Evolutionary conservation across 2,113 vertebrate genomes (phyloP).

Genomic region (Nothocercus julius): DNA sequence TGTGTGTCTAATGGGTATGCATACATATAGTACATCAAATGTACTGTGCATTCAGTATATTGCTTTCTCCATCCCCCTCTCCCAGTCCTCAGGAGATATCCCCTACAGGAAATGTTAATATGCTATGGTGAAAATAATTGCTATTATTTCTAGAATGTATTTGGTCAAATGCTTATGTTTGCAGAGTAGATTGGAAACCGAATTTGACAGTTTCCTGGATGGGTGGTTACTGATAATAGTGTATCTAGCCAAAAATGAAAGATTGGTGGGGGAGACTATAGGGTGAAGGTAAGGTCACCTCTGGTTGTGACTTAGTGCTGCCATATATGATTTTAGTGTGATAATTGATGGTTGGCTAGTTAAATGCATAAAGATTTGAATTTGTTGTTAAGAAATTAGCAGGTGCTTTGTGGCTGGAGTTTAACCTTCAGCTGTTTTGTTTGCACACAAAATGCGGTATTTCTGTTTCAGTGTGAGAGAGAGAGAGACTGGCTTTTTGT

Average conservation of each 20-base stretch:
- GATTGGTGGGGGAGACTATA: constrained; percentile 55
- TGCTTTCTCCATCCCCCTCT: constrained; percentile 55
- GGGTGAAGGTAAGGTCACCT: constrained; percentile 76
- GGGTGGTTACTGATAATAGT: constrained; percentile 66
- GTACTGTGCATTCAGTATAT: constrained; percentile 31
- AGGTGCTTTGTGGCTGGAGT: not conserved
- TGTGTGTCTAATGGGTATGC: constrained; percentile 70
- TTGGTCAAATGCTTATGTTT: constrained; percentile 73
- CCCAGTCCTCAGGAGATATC: constrained; percentile 55
- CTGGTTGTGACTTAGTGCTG: constrained; percentile 14
- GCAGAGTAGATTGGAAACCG: constrained; percentile 73
- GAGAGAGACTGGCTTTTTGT: not conserved
- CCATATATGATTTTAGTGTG: constrained; percentile 2
- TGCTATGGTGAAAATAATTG: too few species aligned
- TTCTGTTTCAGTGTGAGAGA: not conserved
- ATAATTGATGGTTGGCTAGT: constrained; percentile 49
- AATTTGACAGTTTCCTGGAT: constrained; percentile 74
- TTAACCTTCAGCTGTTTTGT: not conserved
- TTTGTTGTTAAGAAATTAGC: constrained; percentile 27
- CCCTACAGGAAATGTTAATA: constrained; percentile 68
- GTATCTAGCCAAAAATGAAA: constrained; percentile 71
- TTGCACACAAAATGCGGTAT: not conserved
- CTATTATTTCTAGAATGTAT: constrained; percentile 39
- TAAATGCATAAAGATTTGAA: constrained; percentile 22
- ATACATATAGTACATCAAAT: constrained; percentile 74